Conservation (phyloP, 1,140 invertebrate genomes). For the Magallana gigas region DNA sequence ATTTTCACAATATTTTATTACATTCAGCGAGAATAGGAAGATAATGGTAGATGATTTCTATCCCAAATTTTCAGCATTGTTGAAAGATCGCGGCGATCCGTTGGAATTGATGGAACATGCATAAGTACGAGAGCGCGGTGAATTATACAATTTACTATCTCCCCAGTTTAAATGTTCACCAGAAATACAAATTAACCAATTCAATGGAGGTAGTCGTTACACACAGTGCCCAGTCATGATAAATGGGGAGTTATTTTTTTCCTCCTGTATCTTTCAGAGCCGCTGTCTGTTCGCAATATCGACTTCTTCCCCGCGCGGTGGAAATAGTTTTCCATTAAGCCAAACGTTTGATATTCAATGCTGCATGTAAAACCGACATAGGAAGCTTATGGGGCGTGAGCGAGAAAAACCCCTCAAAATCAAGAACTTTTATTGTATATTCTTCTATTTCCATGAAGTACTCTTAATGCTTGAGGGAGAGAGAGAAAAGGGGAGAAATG, state of each 20-base stretch:
- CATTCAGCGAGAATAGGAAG: background rate
- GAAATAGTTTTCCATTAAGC: conserved; percentile 22
- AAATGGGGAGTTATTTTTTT: background rate
- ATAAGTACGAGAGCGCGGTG: background rate
- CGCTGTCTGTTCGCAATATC: background rate
- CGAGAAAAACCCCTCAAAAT: background rate
- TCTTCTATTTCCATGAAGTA: no score
- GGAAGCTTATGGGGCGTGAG: background rate
- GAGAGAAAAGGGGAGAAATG: no score
- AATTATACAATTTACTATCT: conserved; percentile 8
- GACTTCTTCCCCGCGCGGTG: conserved; percentile 3
- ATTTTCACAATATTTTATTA: conserved; percentile 5
- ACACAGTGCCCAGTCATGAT: conserved; percentile 1
- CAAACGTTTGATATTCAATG: conserved; percentile 24
- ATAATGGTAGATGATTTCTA: background rate
- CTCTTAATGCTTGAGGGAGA: no score
- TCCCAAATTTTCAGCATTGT: background rate
- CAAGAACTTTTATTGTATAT: background rate
- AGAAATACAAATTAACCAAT: conserved; percentile 15
- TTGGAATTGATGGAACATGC: background rate
- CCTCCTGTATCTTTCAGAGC: conserved; percentile 1
- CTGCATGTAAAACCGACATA: background rate
- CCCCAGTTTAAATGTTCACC: conserved; percentile 4
- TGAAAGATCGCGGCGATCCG: background rate
- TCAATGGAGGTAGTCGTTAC: background rate